Evolutionary conservation across 1,140 invertebrate genomes (phyloP), one percentile per base, ranked within the genome.

Genomic region (Euschistus heros): DNA sequence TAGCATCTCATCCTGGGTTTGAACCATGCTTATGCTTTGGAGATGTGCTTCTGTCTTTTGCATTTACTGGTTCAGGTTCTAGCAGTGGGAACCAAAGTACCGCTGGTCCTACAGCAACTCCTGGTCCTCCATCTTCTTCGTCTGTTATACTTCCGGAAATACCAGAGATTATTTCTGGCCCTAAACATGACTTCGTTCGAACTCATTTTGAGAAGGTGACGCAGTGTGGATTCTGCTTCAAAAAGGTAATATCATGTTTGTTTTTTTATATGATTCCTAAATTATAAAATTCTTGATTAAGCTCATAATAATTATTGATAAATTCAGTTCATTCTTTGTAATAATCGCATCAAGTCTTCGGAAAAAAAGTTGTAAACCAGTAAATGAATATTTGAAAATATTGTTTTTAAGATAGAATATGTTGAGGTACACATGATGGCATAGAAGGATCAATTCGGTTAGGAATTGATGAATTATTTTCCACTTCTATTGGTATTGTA

Each of bases 1-100:
- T 87, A 67, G 80, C 82, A 44, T 80, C 76, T 30, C 88, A 86
- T 77, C 89, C 89, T 0, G 94, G 93, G 14, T 96, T 94, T 75
- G 91, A 94, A 74, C 86, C 89, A 4, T 85, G 84, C 33, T 80
- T 94, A 13, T 96, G 92, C 74, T 94, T 90, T 72, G 94, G 93
- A 2, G 92, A 95, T 73, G 84, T 93, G 47, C 79, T 91, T 3
- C 76, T 96, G 0, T 87, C 86, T n/a, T 93, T 94, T 75, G 77
- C 83, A 37, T 91, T 87, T 85, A 76, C 80, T 60, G 76, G 77
- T 6, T 73, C 74, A 5, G 75, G 75, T 14, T 71, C 70, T 55
- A 24, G 60, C 18, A 37, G 22, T 27, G 22, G 17, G 15, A 24
- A n/a, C 10, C 63, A 17, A 69, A 71, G 20, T 33, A 70, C 3